Evolutionary conservation across 2,797 vertebrate genomes (phyloP), one percentile per base, ranked within the genome.

Genomic region (Florisuga fusca): DNA sequence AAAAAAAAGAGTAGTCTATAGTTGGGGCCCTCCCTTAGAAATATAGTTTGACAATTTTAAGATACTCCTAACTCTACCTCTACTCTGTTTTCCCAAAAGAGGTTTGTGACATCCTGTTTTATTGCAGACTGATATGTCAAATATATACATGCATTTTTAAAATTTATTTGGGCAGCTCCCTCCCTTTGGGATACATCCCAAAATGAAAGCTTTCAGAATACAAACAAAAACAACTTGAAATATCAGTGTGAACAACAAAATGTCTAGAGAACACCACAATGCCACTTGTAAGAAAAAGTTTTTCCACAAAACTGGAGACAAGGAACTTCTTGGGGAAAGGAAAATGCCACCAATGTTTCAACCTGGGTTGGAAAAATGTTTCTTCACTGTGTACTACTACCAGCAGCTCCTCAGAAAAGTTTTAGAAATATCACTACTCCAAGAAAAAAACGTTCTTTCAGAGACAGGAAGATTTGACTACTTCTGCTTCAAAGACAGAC

Each of bases 141-240:
- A 72, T 57, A 46, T 8, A 43, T 31, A 29, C 9, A 38, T 31
- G 6, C 53, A 20, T 61, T 41, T 63, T 41, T 23, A 50, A 90
- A 94, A 41, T 1, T 29, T 92, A 91, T 90, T 53, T 71, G 46
- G 45, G 38, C 26, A 68, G 29, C 3, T 79, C 10, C 31, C 48
- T 73, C 45, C 15, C 33, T 64, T 27, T 71, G 29, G 46, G 59
- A 67, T 29, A 54, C 5, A 2, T 11, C 79, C 31, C 9, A 91
- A 26, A 67, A 72, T 2, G 1, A 72, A 87, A 68, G 3, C 16
- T 68, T 76, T 83, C 53, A 61, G 19, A 81, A 69, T 2, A 53
- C 33, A 53, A 93, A 46, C 14, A 63, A 85, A 63, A 92, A 6
- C 12, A 82, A 84, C 82, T 11, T 48, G 26, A 75, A 62, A 80